These are phyloP conservation scores for Tinamus guttatus DNA, from an alignment of 2,113 vertebrate species.

Conservation along the genomic window DNA sequence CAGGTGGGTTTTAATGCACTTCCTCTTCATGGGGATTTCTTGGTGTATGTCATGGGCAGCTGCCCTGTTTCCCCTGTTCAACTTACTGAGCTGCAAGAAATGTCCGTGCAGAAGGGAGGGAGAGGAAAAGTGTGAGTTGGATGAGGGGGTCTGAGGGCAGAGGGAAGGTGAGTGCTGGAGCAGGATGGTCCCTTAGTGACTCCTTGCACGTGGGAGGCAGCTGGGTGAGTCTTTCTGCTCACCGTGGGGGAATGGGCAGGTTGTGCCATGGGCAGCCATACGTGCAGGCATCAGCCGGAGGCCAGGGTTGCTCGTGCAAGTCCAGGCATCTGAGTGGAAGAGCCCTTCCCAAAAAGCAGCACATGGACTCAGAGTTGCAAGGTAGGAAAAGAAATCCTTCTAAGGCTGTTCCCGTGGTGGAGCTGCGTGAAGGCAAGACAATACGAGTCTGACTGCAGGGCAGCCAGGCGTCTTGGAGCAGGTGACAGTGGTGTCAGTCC, in stretches of 20 bases:
- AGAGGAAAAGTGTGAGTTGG: neutral
- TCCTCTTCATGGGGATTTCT: neutral
- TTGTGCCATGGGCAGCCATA: neutral
- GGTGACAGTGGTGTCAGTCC: neutral
- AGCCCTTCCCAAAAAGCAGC: neutral
- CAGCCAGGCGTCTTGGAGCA: neutral
- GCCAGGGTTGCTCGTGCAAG: neutral
- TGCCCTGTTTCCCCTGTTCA: slow-evolving; percentile 18
- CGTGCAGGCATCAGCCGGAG: neutral
- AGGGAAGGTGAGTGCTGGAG: neutral
- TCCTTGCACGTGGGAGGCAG: neutral
- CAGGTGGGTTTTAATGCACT: neutral
- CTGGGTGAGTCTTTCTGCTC: neutral
- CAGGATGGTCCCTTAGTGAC: neutral
- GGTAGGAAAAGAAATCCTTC: neutral
- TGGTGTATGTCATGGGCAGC: neutral
- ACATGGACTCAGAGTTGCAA: accelerated
- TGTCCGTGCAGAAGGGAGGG: neutral
- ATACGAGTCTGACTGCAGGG: neutral
- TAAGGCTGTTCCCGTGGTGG: neutral
- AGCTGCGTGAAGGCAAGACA: neutral
- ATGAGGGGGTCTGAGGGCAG: neutral
- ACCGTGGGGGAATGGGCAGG: neutral
- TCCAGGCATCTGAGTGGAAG: neutral
- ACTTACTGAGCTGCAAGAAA: neutral